Base-by-base conservation (phyloP, 2,797 vertebrate species). In the Anomalospiza imberbis region DNA sequence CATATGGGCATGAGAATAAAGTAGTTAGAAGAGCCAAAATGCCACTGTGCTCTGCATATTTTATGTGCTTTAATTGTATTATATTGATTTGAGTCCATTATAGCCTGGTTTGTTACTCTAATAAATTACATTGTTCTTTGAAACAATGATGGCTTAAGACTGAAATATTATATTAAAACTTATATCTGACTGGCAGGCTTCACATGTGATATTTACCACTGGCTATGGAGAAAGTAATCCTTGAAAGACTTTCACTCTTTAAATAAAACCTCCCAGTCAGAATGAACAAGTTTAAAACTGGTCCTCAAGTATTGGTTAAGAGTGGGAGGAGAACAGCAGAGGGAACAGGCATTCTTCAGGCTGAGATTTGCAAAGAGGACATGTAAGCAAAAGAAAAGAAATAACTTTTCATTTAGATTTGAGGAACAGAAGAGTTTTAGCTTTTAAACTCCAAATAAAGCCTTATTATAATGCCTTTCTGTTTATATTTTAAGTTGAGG, bases 81-180 rank as follows among this genome's bases (percentile, higher is more conserved):
- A 75, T 95, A 96, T 95, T 96, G 95, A 95, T 97, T 90, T 78
- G 79, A 96, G 81, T 92, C 92, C 94, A 93, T 97, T 97, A 94
- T 89, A 95, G 89, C 71, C 88, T 75, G 72, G 77, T 96, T 91
- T 95, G 75, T 94, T 85, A 95, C 87, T 86, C 78, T 91, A 92
- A 96, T 96, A 94, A 96, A 96, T 95, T 95, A 93, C 75, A 93
- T 68, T 96, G 94, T 94, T 94, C 95, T 94, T 92, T 95, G 66
- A 91, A 93, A 93, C 81, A 87, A 84, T 63, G 88, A 83, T 93
- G 66, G 75, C n/a, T 91, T 70, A 53, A 89, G 94, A 91, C 65
- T 93, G 88, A 91, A 93, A 93, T 83, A 95, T 83, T 89, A 47
- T 63, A 78, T 82, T 95, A 48, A 75, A 81, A 78, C 58, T 89